These are phyloP conservation scores for Temnothorax nylanderi DNA, from an alignment of 1,140 invertebrate species.

Conservation along the genomic window DNA sequence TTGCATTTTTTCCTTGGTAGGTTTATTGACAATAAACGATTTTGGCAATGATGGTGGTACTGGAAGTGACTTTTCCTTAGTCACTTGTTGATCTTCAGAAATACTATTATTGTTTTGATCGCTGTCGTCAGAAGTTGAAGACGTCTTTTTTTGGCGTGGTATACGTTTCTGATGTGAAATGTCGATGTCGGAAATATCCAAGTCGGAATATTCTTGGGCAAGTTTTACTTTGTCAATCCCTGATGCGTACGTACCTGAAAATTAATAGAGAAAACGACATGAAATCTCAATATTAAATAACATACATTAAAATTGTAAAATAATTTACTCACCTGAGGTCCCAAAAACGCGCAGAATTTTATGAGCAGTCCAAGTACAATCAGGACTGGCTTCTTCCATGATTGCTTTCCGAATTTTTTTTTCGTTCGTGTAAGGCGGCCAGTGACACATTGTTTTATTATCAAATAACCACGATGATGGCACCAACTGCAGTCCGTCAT, in stretches of 20 bases:
- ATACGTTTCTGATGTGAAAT: not conserved
- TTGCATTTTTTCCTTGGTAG: no score
- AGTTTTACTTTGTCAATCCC: not conserved
- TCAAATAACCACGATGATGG: not conserved
- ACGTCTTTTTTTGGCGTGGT: not conserved
- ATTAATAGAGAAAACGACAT: not conserved
- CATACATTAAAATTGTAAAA: not conserved
- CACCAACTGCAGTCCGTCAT: not conserved
- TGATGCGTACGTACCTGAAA: not conserved
- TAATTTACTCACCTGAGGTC: not conserved
- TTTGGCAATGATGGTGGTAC: not conserved
- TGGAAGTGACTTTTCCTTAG: not conserved
- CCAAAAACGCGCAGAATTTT: not conserved
- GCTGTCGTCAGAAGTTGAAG: not conserved
- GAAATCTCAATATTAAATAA: not conserved
- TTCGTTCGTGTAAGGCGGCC: not conserved
- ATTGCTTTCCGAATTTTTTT: not conserved
- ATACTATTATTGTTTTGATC: not conserved
- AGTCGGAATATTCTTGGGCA: not conserved
- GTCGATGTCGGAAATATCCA: not conserved
- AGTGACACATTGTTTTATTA: not conserved
- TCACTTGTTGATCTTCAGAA: not conserved
- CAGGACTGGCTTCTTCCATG: not conserved
- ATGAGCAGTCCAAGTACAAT: not conserved
- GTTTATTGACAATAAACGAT: not conserved